phyloP scores from a whole-genome alignment of 2,888 invertebrate genomes.

The Plagodis dolabraria region DNA sequence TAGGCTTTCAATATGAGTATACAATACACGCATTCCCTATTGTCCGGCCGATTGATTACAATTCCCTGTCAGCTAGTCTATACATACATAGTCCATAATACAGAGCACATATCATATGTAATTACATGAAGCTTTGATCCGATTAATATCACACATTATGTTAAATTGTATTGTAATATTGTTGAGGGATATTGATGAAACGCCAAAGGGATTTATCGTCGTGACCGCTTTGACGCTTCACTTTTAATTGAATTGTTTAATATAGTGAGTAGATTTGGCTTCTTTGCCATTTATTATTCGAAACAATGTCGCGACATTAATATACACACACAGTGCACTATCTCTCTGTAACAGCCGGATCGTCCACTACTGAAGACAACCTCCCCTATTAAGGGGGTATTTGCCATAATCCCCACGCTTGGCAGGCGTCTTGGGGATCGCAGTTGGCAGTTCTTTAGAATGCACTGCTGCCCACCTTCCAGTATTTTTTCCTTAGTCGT shows the following conservation, averaged over 20 bases:
- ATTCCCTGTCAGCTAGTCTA: conserved; percentile 55
- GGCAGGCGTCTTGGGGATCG: too few relatives aligned
- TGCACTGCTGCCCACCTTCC: too few relatives aligned
- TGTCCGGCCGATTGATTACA: conserved; percentile 71
- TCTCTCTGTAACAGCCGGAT: too few relatives aligned
- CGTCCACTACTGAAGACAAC: too few relatives aligned
- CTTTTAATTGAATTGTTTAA: conserved; percentile 39
- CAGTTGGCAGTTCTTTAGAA: too few relatives aligned
- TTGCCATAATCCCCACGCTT: too few relatives aligned
- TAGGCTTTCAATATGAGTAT: conserved; percentile 29
- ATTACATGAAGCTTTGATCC: conserved; percentile 59
- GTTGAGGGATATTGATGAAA: conserved; percentile 3
- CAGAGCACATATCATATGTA: conserved; percentile 49
- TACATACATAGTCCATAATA: conserved; percentile 38
- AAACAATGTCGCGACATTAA: too few relatives aligned
- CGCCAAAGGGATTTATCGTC: background rate
- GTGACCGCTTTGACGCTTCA: conserved; percentile 36
- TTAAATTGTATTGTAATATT: conserved; percentile 35
- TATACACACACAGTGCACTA: too few relatives aligned
- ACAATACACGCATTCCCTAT: conserved; percentile 50
- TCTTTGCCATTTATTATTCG: too few relatives aligned
- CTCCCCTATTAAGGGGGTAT: too few relatives aligned
- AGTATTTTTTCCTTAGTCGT: too few relatives aligned
- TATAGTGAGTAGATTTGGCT: too few relatives aligned
- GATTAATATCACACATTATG: conserved; percentile 60